These are phyloP conservation scores for Chrysogorgia sp. DNA, from an alignment of 92 coral and sea anemone species.

Conservation along the genomic window DNA sequence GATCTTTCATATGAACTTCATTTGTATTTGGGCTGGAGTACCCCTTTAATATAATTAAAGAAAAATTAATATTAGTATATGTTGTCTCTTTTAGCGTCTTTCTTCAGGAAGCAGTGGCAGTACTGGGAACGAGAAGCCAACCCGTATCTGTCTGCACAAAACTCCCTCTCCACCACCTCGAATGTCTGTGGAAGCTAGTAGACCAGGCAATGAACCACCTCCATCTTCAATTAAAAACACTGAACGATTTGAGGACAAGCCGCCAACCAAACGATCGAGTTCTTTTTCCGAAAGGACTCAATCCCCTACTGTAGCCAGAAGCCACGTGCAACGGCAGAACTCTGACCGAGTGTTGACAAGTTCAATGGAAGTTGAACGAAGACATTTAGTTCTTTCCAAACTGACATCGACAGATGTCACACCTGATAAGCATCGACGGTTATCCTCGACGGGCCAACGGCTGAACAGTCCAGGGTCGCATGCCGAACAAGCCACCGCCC, in stretches of 20 bases:
- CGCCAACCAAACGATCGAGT: conserved; percentile 29
- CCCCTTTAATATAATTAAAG: neutral
- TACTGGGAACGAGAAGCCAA: neutral
- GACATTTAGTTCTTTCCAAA: neutral
- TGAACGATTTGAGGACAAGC: neutral
- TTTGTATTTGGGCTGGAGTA: too few relatives aligned
- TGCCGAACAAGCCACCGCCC: neutral
- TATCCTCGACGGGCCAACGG: conserved; percentile 4
- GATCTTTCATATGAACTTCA: too few relatives aligned
- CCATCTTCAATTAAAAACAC: conserved; percentile 2
- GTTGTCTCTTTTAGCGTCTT: conserved; percentile 3
- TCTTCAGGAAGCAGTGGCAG: conserved; percentile 29
- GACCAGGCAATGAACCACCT: conserved; percentile 52
- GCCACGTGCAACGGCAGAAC: conserved; percentile 30
- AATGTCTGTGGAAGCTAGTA: neutral
- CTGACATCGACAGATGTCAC: neutral
- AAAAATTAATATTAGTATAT: neutral
- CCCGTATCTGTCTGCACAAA: conserved; percentile 2
- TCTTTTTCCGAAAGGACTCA: conserved; percentile 34
- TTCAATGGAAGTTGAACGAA: conserved; percentile 28
- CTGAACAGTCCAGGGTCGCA: neutral
- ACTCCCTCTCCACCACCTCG: conserved; percentile 48
- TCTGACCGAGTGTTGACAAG: conserved; percentile 24
- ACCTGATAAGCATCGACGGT: neutral
- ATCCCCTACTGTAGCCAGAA: neutral